Conservation (phyloP, 1,140 invertebrate species). For the Orchestia grillus region DNA sequence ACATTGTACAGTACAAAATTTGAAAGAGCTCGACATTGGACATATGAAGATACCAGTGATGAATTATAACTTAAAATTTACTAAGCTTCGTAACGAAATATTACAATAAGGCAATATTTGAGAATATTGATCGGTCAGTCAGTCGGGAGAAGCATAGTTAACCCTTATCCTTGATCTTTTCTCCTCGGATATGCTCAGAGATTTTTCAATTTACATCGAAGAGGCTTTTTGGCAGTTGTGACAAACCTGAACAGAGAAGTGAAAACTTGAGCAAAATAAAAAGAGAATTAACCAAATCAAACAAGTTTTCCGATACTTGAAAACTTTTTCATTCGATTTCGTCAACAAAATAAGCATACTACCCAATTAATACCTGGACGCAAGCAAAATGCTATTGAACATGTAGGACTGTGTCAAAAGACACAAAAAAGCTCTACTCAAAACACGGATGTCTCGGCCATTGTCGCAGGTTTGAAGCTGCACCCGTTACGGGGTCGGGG, state of each 20-base stretch:
- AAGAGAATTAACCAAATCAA: neutral
- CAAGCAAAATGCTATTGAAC: neutral
- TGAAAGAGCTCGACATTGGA: neutral
- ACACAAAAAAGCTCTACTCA: neutral
- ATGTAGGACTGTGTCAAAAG: neutral
- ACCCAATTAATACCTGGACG: too few relatives aligned
- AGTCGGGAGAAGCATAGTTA: neutral
- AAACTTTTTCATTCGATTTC: too few relatives aligned
- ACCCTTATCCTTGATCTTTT: neutral
- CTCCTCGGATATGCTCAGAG: neutral
- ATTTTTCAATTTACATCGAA: neutral
- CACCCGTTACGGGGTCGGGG: neutral
- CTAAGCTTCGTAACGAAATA: too few relatives aligned
- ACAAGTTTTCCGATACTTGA: too few relatives aligned
- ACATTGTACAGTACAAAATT: neutral
- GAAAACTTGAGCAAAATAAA: neutral
- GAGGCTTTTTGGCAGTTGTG: neutral
- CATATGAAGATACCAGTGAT: neutral
- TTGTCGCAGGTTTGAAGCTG: neutral
- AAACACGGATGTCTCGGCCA: neutral
- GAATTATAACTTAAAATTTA: too few relatives aligned
- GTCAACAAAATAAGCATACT: too few relatives aligned
- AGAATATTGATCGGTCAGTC: neutral
- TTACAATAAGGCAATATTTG: too few relatives aligned
- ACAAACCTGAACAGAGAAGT: neutral